These are phyloP conservation scores for Araneus ventricosus DNA, from an alignment of 1,140 invertebrate genomes.

Conservation along the genomic window DNA sequence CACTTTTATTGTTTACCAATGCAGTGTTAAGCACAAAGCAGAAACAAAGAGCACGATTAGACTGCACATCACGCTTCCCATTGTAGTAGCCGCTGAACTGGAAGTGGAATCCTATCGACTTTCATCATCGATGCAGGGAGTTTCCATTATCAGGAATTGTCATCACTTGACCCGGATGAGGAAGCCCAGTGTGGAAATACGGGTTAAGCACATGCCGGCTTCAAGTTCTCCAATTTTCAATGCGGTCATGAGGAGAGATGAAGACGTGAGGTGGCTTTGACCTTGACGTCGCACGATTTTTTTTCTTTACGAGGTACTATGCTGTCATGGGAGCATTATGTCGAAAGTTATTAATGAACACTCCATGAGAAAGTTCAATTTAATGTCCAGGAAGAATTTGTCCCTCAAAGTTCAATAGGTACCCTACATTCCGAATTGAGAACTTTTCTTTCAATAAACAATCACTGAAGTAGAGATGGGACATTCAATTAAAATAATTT, in stretches of 20 bases:
- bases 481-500: no score
- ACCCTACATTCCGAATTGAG: no score
- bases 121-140: constrained; percentile 2
- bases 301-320: not conserved
- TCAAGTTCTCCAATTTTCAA: constrained; percentile 26
- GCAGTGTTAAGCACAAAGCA: not conserved
- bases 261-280: not conserved
- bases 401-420: no score
- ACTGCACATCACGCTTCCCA: not conserved
- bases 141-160: not conserved
- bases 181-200: not conserved
- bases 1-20: not conserved
- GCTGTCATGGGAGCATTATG: not conserved
- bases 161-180: constrained; percentile 23
- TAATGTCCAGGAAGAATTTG: not conserved
- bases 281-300: not conserved
- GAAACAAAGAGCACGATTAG: not conserved
- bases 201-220: constrained; percentile 27
- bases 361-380: not conserved
- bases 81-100: not conserved
- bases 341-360: not conserved
- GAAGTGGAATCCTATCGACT: not conserved
- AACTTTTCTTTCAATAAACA: no score
- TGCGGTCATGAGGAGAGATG: constrained; percentile 15
- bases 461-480: no score